Evolutionary conservation across 2,113 vertebrate species (phyloP).

Genomic region (Turnix velox): DNA sequence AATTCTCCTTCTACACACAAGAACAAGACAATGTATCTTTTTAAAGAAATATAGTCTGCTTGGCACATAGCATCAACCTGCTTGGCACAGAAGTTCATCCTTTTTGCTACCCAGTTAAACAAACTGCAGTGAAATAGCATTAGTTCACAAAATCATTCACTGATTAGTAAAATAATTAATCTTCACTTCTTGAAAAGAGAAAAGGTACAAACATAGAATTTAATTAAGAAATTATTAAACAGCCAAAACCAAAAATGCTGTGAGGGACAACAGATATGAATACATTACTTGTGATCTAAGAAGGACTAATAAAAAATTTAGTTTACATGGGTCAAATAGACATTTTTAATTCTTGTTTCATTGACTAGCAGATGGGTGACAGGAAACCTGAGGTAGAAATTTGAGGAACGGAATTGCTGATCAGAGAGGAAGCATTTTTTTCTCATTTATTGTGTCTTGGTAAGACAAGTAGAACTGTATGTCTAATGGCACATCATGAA

Average conservation of each 20-base stretch:
- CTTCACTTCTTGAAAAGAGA: not conserved
- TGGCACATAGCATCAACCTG: not conserved
- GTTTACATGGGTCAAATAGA: not conserved
- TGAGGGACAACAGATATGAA: not conserved
- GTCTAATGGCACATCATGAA: not conserved
- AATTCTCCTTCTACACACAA: not conserved
- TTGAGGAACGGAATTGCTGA: not conserved
- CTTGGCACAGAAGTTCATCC: not conserved
- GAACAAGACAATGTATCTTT: slow-evolving; percentile 21
- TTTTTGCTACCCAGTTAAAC: not conserved
- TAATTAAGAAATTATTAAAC: not conserved
- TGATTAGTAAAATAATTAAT: not conserved
- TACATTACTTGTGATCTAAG: not conserved
- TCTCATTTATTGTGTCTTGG: not conserved
- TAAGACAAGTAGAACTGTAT: not conserved
- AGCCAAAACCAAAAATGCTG: not conserved
- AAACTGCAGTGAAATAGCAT: not conserved
- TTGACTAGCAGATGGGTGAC: not conserved
- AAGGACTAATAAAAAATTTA: not conserved
- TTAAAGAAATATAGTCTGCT: not conserved
- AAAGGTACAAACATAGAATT: not conserved
- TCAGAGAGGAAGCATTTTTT: not conserved
- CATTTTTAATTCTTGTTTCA: not conserved
- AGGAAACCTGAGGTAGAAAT: not conserved
- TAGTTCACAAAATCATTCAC: not conserved